These are phyloP conservation scores for Pelmatolapia mariae DNA, from an alignment of 2,113 vertebrate genomes.

Conservation along the genomic window DNA sequence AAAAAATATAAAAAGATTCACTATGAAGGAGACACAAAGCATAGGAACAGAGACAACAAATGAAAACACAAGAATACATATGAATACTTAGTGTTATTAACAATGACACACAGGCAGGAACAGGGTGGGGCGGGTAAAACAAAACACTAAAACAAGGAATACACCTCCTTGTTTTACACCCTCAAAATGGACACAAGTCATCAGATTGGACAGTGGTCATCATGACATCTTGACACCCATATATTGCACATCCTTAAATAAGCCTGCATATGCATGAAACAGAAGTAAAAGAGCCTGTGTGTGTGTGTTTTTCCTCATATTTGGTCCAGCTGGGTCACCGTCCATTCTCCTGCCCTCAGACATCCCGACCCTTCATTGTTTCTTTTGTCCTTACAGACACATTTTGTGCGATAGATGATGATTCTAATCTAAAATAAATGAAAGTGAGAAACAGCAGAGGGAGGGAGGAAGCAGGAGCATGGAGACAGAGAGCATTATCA, in stretches of 20 bases:
- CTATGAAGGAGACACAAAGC: not conserved
- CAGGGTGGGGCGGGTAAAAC: not conserved
- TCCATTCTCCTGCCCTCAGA: constrained; percentile 16
- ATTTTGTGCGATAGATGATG: constrained; percentile 65
- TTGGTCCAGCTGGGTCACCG: constrained; percentile 34
- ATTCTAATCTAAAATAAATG: constrained; percentile 97
- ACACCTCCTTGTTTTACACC: not conserved
- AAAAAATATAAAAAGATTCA: not conserved
- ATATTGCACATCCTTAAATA: not conserved
- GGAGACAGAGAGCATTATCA: constrained; percentile 74
- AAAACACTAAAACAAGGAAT: not conserved
- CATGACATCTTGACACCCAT: not conserved
- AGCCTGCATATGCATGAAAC: not conserved
- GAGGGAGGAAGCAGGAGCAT: not conserved
- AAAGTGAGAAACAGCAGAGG: constrained; percentile 61
- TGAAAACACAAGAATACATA: not conserved
- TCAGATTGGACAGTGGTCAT: not conserved
- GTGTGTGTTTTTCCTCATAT: not conserved
- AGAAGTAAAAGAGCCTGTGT: not conserved
- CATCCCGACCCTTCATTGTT: constrained; percentile 35
- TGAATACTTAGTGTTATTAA: not conserved
- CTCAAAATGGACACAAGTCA: not conserved
- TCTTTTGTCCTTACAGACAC: constrained; percentile 45
- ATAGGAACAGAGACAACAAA: not conserved
- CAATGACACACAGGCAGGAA: not conserved